phyloP scores from a whole-genome alignment of 1,140 invertebrate species.

The Battus philenor region DNA sequence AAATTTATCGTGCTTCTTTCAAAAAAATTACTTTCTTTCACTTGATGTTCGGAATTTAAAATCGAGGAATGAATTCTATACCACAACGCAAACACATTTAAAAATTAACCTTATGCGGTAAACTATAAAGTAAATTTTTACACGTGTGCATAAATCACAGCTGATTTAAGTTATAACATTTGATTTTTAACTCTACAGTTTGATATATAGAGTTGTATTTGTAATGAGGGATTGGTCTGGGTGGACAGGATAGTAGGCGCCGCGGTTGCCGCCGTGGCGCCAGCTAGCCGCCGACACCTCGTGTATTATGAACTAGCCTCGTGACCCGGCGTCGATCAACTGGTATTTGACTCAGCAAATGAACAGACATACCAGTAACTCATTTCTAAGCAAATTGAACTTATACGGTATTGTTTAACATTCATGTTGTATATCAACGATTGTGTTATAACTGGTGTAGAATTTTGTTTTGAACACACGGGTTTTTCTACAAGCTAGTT shows the following conservation, averaged over 20 bases:
- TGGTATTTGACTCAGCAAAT: slow-evolving; percentile 64
- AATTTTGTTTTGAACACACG: slow-evolving; percentile 5
- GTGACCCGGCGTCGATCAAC: slow-evolving; percentile 70
- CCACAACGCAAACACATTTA: slow-evolving; percentile 18
- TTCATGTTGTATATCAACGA: slow-evolving; percentile 26
- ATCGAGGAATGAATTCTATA: slow-evolving; percentile 59
- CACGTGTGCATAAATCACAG: slow-evolving; percentile 34
- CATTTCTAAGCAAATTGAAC: slow-evolving; percentile 52
- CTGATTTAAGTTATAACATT: slow-evolving; percentile 25
- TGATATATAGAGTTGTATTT: slow-evolving; percentile 25
- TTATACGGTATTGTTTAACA: slow-evolving; percentile 40
- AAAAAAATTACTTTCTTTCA: slow-evolving; percentile 70
- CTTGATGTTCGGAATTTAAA: slow-evolving; percentile 63
- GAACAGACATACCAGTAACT: slow-evolving; percentile 42
- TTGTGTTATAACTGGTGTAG: slow-evolving; percentile 13
- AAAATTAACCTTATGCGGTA: slow-evolving; percentile 21
- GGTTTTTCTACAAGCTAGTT: no score
- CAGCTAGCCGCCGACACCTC: slow-evolving; percentile 68
- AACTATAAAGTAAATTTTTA: slow-evolving; percentile 24
- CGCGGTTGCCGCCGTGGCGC: slow-evolving; percentile 64
- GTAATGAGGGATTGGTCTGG: slow-evolving; percentile 21
- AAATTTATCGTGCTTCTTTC: slow-evolving; percentile 52
- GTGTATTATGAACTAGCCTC: slow-evolving; percentile 72
- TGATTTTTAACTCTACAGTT: slow-evolving; percentile 17
- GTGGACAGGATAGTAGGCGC: slow-evolving; percentile 67